phyloP scores from a whole-genome alignment of 2,113 vertebrate species.

The Pao palembangensis region DNA sequence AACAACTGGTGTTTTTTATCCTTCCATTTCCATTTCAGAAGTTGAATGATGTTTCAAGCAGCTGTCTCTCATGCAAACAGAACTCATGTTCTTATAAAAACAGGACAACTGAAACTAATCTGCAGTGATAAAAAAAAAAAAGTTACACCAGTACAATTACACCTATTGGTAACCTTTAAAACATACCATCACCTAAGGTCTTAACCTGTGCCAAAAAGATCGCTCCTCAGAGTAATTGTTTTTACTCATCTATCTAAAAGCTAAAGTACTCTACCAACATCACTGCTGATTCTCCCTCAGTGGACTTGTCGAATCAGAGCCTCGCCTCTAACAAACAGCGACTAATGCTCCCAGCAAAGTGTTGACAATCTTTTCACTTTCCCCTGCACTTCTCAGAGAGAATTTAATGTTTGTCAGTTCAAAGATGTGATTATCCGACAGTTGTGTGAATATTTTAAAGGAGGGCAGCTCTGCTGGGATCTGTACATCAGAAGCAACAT shows the following conservation, averaged over 20 bases:
- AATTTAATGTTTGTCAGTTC: constrained; percentile 22
- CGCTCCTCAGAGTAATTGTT: neutral
- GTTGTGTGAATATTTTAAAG: neutral
- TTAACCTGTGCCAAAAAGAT: no score
- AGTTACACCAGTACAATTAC: no score
- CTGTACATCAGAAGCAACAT: constrained; percentile 1
- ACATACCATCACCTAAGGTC: no score
- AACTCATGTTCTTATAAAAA: no score
- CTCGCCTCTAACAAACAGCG: constrained; percentile 32
- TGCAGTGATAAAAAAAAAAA: no score
- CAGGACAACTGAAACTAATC: no score
- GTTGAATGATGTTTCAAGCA: no score
- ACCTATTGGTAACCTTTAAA: no score
- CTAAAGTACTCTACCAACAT: neutral
- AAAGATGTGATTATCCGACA: constrained; percentile 31
- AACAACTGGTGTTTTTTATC: no score
- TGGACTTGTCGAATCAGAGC: constrained; percentile 29
- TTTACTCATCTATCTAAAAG: neutral
- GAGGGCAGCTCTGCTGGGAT: neutral
- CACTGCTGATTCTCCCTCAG: neutral
- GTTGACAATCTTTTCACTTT: constrained; percentile 23
- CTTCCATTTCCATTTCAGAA: no score
- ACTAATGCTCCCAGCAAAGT: constrained; percentile 7
- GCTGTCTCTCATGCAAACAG: no score
- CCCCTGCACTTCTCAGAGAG: constrained; percentile 1